Percentiles rank a stretch among this genome's conserved stretches.
phyloP scores from a whole-genome alignment of 2,797 vertebrate genomes.

The Urocyon cinereoargenteus region DNA sequence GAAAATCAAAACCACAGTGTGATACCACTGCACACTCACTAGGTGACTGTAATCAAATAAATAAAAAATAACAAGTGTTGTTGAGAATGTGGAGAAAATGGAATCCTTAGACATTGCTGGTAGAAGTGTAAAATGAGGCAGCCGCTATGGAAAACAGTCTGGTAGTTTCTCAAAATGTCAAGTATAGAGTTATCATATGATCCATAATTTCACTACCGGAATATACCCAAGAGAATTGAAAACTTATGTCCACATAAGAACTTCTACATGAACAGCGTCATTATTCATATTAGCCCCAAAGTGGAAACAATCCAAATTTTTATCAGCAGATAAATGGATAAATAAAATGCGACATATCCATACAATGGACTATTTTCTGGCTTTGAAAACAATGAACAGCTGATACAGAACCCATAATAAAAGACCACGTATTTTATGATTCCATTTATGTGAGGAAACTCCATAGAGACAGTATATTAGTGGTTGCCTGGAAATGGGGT shows the following conservation, averaged over 20 bases:
- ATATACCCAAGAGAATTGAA: conserved; percentile 6
- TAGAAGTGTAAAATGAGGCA: not conserved
- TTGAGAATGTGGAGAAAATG: not conserved
- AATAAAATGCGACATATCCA: not conserved
- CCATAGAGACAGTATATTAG: not conserved
- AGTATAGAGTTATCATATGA: not conserved
- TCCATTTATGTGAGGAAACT: not conserved
- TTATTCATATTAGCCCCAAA: not conserved
- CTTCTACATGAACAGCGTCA: not conserved
- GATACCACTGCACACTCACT: not conserved
- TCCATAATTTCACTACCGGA: not conserved
- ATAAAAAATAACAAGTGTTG: not conserved
- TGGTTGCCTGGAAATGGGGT: not conserved
- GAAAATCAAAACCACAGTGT: not conserved
- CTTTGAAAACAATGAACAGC: not conserved
- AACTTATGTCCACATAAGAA: not conserved
- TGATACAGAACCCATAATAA: not conserved
- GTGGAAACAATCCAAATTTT: not conserved
- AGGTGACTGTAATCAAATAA: not conserved
- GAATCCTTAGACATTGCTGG: not conserved
- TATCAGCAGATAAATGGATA: not conserved
- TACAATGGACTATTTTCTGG: not conserved
- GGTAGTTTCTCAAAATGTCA: not conserved
- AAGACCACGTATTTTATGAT: not conserved
- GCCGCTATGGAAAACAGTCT: not conserved